Percentiles rank a stretch among this genome's conserved stretches.
phyloP scores from a whole-genome alignment of 2,797 vertebrate species.

The Pelochelys cantorii region DNA sequence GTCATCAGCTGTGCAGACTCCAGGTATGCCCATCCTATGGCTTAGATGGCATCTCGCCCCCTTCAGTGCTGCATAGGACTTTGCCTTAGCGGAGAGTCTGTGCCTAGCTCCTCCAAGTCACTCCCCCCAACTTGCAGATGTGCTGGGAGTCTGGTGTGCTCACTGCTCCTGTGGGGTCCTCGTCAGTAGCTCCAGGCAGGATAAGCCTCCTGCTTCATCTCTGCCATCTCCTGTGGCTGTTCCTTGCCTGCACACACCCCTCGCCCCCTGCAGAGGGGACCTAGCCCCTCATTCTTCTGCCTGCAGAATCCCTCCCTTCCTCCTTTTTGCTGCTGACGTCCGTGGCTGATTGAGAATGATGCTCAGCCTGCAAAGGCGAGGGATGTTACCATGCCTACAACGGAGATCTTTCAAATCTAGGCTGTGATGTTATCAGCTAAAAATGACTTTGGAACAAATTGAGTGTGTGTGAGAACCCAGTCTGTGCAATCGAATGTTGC shows the following conservation, averaged over 20 bases:
- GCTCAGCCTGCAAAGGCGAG: slow-evolving; percentile 56
- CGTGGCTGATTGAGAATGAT: slow-evolving; percentile 51
- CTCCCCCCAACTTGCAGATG: background rate
- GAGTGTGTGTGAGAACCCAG: background rate
- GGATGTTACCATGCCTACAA: slow-evolving; percentile 55
- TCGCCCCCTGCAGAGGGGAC: background rate
- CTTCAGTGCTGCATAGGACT: background rate
- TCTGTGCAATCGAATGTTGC: fast-evolving
- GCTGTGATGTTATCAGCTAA: slow-evolving; percentile 59
- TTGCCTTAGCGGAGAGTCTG: background rate
- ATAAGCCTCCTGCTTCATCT: background rate
- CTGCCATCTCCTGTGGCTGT: no score
- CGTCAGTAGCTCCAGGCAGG: background rate
- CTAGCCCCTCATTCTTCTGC: background rate
- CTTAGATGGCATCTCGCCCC: background rate
- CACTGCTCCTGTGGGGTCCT: background rate
- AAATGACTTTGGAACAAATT: slow-evolving; percentile 55
- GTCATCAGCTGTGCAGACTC: background rate
- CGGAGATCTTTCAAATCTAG: slow-evolving; percentile 46
- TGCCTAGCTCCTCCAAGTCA: background rate
- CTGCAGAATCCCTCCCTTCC: background rate
- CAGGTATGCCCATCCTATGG: background rate
- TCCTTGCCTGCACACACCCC: background rate
- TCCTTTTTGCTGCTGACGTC: background rate
- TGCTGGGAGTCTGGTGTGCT: background rate